These are phyloP conservation scores for Yasuhikotakia modesta DNA, from an alignment of 2,797 vertebrate genomes.

Conservation along the genomic window DNA sequence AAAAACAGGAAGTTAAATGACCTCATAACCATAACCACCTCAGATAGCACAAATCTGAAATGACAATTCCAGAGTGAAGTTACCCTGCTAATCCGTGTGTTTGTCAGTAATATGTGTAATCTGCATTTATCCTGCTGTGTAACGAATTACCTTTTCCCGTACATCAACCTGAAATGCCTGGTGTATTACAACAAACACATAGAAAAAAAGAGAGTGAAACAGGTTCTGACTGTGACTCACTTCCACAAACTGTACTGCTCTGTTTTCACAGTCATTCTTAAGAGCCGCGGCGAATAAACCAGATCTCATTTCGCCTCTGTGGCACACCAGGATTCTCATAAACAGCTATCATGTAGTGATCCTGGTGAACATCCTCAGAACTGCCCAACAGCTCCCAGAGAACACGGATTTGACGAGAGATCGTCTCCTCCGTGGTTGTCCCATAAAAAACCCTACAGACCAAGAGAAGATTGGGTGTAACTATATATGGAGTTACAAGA, in stretches of 20 bases:
- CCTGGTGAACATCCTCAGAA: slow-evolving; percentile 60
- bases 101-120: background rate
- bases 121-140: background rate
- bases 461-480: no score
- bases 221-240: slow-evolving; percentile 7
- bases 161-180: no score
- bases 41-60: no score
- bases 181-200: no score
- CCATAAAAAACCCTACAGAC: slow-evolving; percentile 72
- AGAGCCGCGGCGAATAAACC: slow-evolving; percentile 75
- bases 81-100: no score
- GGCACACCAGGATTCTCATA: slow-evolving; percentile 81
- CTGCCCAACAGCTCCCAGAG: slow-evolving; percentile 80
- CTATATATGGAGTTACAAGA: no score
- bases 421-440: slow-evolving; percentile 81
- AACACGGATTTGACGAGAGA: slow-evolving; percentile 73
- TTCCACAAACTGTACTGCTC: no score
- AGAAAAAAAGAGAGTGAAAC: background rate
- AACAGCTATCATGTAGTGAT: slow-evolving; percentile 77
- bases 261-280: slow-evolving; percentile 40
- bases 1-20: no score
- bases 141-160: no score
- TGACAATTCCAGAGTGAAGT: no score
- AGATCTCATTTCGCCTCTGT: slow-evolving; percentile 83
- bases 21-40: no score